Base-by-base conservation (phyloP, 2,797 vertebrate species). In the Leptatherina wallacei region DNA sequence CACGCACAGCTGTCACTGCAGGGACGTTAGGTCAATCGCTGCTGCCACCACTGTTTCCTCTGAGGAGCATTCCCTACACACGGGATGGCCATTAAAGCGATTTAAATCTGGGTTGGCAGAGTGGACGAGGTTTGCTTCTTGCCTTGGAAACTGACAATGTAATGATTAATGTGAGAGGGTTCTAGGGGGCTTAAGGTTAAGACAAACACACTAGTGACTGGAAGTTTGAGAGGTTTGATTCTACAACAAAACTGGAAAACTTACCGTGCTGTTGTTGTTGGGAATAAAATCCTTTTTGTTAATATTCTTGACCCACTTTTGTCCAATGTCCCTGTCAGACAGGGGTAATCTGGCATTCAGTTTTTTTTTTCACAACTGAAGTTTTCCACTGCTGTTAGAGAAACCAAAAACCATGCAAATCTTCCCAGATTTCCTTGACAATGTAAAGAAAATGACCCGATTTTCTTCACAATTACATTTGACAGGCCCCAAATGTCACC, bases 21-120 rank as follows among this genome's bases (percentile, higher is more conserved):
- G 82, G 85, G 68, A 73, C 67, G 65, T 70, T 29, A 65, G 87
- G 90, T 88, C 88, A 90, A 82, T 87, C 71, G 65, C 77, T 82
- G 78, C 83, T 86, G 81, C 77, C 84, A 85, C 84, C 68, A 52
- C 65, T 32, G 72, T 77, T 88, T 86, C 85, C 85, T 85, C 82
- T 67, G 75, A 86, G 82, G 78, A 88, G 56, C 73, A 33, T 82
- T 77, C 74, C 67, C 64, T 68, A 74, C 1, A 8, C 75, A 72
- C 69, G 80, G 64, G 65, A 82, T 56, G 74, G 70, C 83, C 79
- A 89, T 89, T 84, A 89, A 80, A 87, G 70, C 61, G 6, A 80
- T 86, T 69, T 75, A 77, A 88, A 87, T 88, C 81, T 71, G 71
- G 60, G 65, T 74, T 74, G 82, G 76, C 70, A 85, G 77, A 81